Evolutionary conservation across 1,140 invertebrate genomes (phyloP).

Genomic region (Catajapyx aquilonaris): DNA sequence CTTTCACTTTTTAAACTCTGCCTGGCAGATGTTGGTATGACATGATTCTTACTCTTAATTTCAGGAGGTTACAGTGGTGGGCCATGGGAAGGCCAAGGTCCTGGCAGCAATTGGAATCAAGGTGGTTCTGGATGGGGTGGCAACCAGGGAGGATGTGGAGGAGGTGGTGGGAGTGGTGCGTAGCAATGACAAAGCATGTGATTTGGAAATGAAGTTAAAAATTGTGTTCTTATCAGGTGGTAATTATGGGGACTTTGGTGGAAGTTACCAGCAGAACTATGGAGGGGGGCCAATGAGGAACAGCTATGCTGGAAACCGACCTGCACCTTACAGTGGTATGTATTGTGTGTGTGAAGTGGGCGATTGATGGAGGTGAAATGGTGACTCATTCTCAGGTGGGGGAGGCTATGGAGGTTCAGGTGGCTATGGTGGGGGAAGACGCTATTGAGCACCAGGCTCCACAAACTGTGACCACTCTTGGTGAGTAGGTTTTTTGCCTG

Average conservation of each 20-base stretch:
- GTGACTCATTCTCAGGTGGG: too few relatives aligned
- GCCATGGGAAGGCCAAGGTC: conserved; percentile 17
- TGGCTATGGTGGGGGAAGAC: conserved; percentile 6
- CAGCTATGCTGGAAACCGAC: conserved; percentile 11
- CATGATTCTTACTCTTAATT: too few relatives aligned
- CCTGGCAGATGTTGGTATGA: neutral
- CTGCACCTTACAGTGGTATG: conserved; percentile 14
- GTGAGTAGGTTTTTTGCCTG: too few relatives aligned
- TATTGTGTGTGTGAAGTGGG: conserved; percentile 3
- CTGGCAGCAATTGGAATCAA: conserved; percentile 4
- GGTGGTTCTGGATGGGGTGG: conserved; percentile 7
- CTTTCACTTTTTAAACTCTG: neutral
- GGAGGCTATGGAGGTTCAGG: conserved; percentile 3
- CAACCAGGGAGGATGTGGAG: conserved; percentile 10
- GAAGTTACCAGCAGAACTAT: conserved; percentile 14
- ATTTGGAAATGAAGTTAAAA: neutral
- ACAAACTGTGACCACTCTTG: too few relatives aligned
- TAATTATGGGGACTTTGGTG: conserved; percentile 13
- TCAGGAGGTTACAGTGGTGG: conserved; percentile 49
- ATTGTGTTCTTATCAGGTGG: neutral
- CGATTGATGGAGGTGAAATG: conserved; percentile 7
- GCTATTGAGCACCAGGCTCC: neutral
- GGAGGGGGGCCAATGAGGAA: conserved; percentile 14
- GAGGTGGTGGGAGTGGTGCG: conserved; percentile 11
- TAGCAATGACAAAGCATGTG: conserved; percentile 4